Base-by-base conservation (phyloP, 2,797 vertebrate genomes). In the Hylomyscus alleni region DNA sequence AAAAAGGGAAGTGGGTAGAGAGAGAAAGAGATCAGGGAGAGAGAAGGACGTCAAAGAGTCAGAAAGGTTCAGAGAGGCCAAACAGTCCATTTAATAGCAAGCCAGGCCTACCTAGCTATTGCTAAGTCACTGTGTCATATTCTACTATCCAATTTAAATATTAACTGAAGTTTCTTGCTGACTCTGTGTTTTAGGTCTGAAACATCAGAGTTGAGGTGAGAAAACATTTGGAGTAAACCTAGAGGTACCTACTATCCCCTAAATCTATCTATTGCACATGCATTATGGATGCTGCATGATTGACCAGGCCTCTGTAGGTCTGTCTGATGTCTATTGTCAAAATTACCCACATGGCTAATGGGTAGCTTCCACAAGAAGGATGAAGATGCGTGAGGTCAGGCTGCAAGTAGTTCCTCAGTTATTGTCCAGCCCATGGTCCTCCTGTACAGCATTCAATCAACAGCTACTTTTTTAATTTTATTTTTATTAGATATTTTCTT, bases 201-300 rank as follows among this genome's bases (percentile, higher is more conserved):
- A 93, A 96, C 86, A 67, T 94, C 94, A 97, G 73, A 69, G n/a
- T 3, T 40, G 72, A 95, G 83, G 83, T n/a, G 67, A 83, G 52
- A 73, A 69, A 78, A 14, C 31, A 78, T 88, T 72, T 84, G 75
- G 94, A 97, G 50, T 58, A 83, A 82, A 95, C 75, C 40, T 50
- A 72, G 52, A 93, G 14, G 47, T 5, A n/a, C 29, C n/a, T 91
- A 56, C 40, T 94, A 14, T 78, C 67, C 60, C n/a, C 73, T 29
- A n/a, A 85, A 88, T 72, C 5, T 44, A 82, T 94, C 56, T 40
- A 40, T 58, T 93, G 58, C n/a, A 40, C 20, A 9, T 20, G 56
- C 52, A 19, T 24, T 44, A 15, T 3, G 20, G 34, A 11, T 44
- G 3, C n/a, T 22, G 62, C 19, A n/a, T 15, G 62, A 24, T 58